Percentiles rank a stretch among this genome's conserved stretches.
Evolutionary conservation across 2,888 invertebrate species (phyloP).

Genomic region (Heteromurus nitidus): DNA sequence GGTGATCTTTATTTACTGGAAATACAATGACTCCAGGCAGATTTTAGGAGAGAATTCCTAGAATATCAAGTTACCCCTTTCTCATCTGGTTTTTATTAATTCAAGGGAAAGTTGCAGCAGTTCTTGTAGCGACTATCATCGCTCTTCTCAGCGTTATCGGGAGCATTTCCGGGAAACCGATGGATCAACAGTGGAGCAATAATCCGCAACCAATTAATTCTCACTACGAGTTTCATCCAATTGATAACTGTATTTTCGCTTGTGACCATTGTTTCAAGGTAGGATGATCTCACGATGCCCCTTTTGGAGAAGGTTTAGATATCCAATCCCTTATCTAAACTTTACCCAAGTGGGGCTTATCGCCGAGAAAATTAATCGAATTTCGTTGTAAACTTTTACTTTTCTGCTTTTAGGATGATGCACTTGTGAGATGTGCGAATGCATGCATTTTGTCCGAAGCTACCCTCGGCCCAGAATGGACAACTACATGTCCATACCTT

Average conservation of each 20-base stretch:
- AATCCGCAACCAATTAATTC: slow-evolving; percentile 7
- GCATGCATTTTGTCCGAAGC: slow-evolving; percentile 73
- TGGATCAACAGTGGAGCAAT: slow-evolving; percentile 23
- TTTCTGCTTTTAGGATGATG: slow-evolving; percentile 71
- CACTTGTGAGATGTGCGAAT: slow-evolving; percentile 74
- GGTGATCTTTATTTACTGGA: no score
- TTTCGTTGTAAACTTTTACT: slow-evolving; percentile 22
- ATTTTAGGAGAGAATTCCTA: no score
- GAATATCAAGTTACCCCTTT: no score
- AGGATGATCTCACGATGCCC: slow-evolving; percentile 28
- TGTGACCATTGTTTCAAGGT: slow-evolving; percentile 74
- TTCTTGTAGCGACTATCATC: slow-evolving; percentile 22
- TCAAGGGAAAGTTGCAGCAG: slow-evolving; percentile 37
- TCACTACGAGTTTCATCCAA: slow-evolving; percentile 71
- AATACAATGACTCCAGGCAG: no score
- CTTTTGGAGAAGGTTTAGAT: background rate
- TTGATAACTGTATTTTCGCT: slow-evolving; percentile 74
- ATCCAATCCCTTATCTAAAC: no score
- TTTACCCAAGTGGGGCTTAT: no score
- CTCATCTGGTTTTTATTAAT: no score
- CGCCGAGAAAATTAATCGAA: background rate
- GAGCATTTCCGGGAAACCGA: slow-evolving; percentile 28
- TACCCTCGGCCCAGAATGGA: slow-evolving; percentile 71
- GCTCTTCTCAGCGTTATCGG: slow-evolving; percentile 32
- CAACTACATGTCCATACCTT: slow-evolving; percentile 70